Percentiles rank a stretch among this genome's conserved stretches.
These are phyloP conservation scores for Cyclopterus lumpus DNA, from an alignment of 2,797 vertebrate species.

Conservation along the genomic window DNA sequence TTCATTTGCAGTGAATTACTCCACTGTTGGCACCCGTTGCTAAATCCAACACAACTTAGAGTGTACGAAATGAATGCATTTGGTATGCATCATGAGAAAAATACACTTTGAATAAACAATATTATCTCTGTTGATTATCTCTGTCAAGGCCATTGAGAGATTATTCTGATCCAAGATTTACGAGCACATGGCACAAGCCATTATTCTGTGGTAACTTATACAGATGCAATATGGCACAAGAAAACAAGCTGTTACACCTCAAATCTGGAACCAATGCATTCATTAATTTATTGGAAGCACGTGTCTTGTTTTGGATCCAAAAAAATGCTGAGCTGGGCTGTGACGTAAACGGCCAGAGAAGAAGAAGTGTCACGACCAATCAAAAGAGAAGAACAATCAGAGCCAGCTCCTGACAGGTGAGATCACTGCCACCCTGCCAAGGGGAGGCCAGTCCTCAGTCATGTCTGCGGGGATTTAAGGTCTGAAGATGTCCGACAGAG, in stretches of 20 bases:
- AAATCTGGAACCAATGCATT: too few relatives aligned
- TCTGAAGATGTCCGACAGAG: conserved; percentile 10
- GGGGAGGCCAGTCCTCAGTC: background rate
- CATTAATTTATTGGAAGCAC: background rate
- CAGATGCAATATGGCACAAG: background rate
- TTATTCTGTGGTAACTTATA: background rate
- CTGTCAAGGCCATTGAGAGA: background rate
- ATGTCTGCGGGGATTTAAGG: background rate
- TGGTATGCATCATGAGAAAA: background rate
- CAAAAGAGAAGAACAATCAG: conserved; percentile 33
- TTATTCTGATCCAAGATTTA: conserved; percentile 14
- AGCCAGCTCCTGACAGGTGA: conserved; percentile 34
- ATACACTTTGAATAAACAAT: background rate
- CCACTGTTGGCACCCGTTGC: background rate
- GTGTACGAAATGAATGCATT: too few relatives aligned
- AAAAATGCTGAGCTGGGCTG: background rate
- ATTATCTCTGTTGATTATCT: background rate
- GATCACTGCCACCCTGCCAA: background rate
- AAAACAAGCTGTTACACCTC: background rate
- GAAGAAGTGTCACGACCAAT: conserved; percentile 21
- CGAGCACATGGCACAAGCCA: background rate
- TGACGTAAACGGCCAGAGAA: background rate
- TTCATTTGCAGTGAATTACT: background rate
- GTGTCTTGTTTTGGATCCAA: background rate
- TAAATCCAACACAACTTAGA: background rate